Evolutionary conservation across 2,797 vertebrate genomes (phyloP).

Genomic region (Rachycentron canadum): DNA sequence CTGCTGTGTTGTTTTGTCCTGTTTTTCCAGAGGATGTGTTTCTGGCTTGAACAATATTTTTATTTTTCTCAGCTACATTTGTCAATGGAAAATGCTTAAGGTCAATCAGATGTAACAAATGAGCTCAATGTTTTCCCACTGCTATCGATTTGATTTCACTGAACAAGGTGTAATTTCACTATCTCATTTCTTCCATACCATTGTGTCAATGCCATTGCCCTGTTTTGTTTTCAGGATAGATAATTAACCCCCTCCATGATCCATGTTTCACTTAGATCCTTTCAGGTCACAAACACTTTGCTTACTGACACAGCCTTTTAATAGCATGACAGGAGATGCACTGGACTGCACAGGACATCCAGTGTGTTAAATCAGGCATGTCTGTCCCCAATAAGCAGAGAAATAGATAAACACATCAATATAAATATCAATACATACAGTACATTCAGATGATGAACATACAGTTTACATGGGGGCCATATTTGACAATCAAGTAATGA

Average conservation of each 20-base stretch:
- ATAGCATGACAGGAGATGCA: conserved; percentile 40
- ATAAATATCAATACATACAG: neutral
- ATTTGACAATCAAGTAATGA: conserved; percentile 36
- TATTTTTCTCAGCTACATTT: conserved; percentile 26
- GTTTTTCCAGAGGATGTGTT: neutral
- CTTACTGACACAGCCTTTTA: conserved; percentile 53
- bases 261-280: conserved; percentile 42
- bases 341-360: conserved; percentile 17
- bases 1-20: conserved; percentile 2
- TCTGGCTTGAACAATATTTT: conserved; percentile 21
- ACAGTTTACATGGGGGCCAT: conserved; percentile 18
- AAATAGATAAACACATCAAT: conserved; percentile 31
- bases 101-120: conserved; percentile 63
- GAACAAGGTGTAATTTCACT: conserved; percentile 42
- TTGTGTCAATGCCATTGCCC: conserved; percentile 34
- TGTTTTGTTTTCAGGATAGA: conserved; percentile 51
- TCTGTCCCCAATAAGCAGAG: conserved; percentile 14
- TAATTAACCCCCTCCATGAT: conserved; percentile 51
- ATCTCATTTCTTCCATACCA: conserved; percentile 44
- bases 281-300: conserved; percentile 41
- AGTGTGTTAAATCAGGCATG: conserved; percentile 48
- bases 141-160: conserved; percentile 64
- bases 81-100: conserved; percentile 40
- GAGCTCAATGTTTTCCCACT: conserved; percentile 38
- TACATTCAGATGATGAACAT: conserved; percentile 19